Conservation (phyloP, 2,888 invertebrate species). For the Belgica antarctica region DNA sequence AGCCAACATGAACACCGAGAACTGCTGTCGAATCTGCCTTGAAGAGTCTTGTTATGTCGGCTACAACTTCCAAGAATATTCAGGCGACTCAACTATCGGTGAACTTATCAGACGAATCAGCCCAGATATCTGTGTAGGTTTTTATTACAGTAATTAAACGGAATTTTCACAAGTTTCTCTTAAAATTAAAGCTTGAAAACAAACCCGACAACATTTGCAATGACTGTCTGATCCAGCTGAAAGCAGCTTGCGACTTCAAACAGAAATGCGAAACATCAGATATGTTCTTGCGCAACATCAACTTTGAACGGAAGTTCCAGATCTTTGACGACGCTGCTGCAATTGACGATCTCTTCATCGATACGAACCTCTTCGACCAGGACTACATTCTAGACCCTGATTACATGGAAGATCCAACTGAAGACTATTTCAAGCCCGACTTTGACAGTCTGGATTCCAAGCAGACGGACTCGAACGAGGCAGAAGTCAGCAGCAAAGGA, state of each 20-base stretch:
- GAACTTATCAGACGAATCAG: slow-evolving; percentile 14
- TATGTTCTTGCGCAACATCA: slow-evolving; percentile 29
- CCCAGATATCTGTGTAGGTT: not conserved
- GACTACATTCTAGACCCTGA: slow-evolving; percentile 8
- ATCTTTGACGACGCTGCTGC: not conserved
- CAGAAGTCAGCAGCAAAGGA: not conserved
- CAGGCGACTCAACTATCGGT: slow-evolving; percentile 13
- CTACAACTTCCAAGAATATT: not conserved
- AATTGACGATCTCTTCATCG: slow-evolving; percentile 33
- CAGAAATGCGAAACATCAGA: slow-evolving; percentile 26
- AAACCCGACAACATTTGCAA: slow-evolving; percentile 24
- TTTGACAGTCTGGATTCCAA: slow-evolving; percentile 32
- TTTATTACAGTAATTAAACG: not conserved
- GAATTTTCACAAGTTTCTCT: not conserved
- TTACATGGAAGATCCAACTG: slow-evolving; percentile 19
- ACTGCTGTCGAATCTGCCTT: slow-evolving; percentile 33
- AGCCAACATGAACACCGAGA: not conserved
- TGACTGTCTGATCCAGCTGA: slow-evolving; percentile 13
- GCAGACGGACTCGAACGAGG: not conserved
- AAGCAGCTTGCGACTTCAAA: slow-evolving; percentile 28
- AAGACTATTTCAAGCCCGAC: slow-evolving; percentile 36
- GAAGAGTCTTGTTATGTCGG: not conserved
- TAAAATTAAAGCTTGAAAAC: not conserved
- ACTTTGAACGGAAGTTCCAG: slow-evolving; percentile 30
- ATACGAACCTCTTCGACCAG: slow-evolving; percentile 34